A percentile compares a stretch with the other conserved stretches of the same genome.
These are phyloP conservation scores for Camelus bactrianus DNA, from an alignment of 2,113 vertebrate genomes.

Conservation along the genomic window DNA sequence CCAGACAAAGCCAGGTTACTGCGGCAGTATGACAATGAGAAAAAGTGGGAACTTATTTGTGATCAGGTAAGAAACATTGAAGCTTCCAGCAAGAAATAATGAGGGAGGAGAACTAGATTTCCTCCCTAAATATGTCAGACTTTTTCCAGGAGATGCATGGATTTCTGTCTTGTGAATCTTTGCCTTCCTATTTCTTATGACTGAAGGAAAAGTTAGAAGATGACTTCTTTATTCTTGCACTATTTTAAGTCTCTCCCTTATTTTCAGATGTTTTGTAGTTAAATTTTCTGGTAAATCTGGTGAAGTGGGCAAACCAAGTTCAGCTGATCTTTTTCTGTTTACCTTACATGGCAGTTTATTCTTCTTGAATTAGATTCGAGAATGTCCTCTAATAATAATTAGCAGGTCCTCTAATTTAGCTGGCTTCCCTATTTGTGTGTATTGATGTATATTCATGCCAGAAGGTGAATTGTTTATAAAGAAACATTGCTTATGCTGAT, in stretches of 20 bases:
- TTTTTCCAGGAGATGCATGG: neutral
- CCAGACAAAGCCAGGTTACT: constrained; percentile 98
- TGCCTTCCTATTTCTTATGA: neutral
- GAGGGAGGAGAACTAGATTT: neutral
- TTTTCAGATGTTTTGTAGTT: constrained; percentile 14
- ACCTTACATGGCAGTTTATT: neutral
- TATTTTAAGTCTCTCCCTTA: neutral
- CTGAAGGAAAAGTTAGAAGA: neutral
- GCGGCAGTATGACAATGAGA: constrained; percentile 98
- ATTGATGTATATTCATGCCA: neutral
- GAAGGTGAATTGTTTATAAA: constrained; percentile 43
- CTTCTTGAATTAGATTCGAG: neutral
- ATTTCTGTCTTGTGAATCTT: neutral
- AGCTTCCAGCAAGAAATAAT: neutral
- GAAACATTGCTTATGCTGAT: neutral
- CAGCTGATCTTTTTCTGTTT: neutral
- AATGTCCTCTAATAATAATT: too few relatives aligned
- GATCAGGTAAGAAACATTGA: constrained; percentile 92
- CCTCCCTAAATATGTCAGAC: neutral
- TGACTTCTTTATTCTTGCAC: neutral
- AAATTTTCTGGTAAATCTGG: neutral
- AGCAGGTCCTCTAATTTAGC: neutral
- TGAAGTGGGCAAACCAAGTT: neutral
- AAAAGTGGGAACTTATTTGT: constrained; percentile 99
- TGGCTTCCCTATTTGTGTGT: neutral